Evolutionary conservation across 2,888 invertebrate species (phyloP).

Genomic region (Sepioteuthis lessoniana): DNA sequence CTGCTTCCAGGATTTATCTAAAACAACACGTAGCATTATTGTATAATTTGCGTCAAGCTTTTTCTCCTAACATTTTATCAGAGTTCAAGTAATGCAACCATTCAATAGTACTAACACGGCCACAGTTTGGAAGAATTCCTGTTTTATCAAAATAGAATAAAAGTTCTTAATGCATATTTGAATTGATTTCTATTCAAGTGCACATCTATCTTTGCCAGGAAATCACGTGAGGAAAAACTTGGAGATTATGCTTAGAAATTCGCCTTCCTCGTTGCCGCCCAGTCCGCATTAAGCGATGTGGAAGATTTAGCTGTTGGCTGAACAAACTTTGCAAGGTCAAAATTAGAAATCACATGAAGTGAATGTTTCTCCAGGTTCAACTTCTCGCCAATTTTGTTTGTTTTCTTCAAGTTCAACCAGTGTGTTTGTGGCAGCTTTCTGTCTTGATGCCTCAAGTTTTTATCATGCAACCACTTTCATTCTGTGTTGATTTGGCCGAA

Average conservation of each 20-base stretch:
- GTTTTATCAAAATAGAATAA: too few species aligned
- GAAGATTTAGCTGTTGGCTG: not conserved
- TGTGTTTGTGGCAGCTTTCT: not conserved
- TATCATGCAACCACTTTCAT: too few species aligned
- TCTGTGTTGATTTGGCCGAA: too few species aligned
- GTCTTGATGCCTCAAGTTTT: too few species aligned
- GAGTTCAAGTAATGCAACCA: too few species aligned
- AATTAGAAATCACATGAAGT: not conserved
- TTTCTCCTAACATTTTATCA: too few species aligned
- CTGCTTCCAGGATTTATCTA: too few species aligned
- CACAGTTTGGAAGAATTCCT: too few species aligned
- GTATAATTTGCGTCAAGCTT: too few species aligned
- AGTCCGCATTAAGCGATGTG: not conserved
- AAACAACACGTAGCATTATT: too few species aligned
- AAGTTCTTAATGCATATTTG: not conserved
- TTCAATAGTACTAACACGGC: too few species aligned
- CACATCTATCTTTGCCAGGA: not conserved
- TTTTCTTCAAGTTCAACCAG: not conserved
- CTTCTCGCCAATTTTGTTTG: not conserved
- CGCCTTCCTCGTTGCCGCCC: not conserved
- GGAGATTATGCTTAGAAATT: not conserved
- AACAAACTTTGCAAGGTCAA: not conserved
- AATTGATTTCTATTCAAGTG: not conserved
- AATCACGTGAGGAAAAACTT: not conserved
- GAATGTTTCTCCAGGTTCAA: not conserved